These are phyloP conservation scores for Andrena flavipes DNA, from an alignment of 2,888 invertebrate genomes.

Conservation along the genomic window DNA sequence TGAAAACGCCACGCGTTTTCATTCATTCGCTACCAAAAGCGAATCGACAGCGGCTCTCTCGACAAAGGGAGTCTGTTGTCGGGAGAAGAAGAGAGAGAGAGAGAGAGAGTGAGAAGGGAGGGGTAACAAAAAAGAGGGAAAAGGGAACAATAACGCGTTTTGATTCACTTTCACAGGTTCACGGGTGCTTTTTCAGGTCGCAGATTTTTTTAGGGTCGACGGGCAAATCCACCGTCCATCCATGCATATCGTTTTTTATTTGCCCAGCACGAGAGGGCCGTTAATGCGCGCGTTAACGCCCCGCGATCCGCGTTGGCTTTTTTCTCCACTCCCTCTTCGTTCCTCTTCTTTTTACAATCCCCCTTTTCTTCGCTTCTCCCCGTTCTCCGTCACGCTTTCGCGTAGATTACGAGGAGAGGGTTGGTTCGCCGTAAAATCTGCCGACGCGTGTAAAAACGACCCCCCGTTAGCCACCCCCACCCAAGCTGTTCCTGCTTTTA, in stretches of 20 bases:
- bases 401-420: slow-evolving; percentile 66
- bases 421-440: slow-evolving; percentile 68
- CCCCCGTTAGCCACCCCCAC: slow-evolving; percentile 42
- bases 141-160: slow-evolving; percentile 39
- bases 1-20: slow-evolving; percentile 32
- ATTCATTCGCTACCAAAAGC: slow-evolving; percentile 29
- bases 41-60: slow-evolving; percentile 40
- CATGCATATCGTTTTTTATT: slow-evolving; percentile 61
- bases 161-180: slow-evolving; percentile 52
- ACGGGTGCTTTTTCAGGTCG: slow-evolving; percentile 41
- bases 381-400: not conserved
- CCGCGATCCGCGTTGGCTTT: slow-evolving; percentile 42
- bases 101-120: not conserved
- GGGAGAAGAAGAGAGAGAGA: not conserved
- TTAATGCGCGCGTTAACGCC: slow-evolving; percentile 68
- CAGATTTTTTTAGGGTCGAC: slow-evolving; percentile 34
- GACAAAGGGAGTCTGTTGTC: slow-evolving; percentile 1
- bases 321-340: not conserved
- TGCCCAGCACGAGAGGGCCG: slow-evolving; percentile 52
- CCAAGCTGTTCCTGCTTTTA: slow-evolving; percentile 45
- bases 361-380: slow-evolving; percentile 13
- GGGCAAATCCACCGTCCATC: slow-evolving; percentile 54
- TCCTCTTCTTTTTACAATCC: slow-evolving; percentile 43
- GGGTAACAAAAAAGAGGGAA: not conserved
- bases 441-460: slow-evolving; percentile 66